These are phyloP conservation scores for Theodoxus fluviatilis DNA, from an alignment of 2,888 invertebrate genomes.

Conservation along the genomic window DNA sequence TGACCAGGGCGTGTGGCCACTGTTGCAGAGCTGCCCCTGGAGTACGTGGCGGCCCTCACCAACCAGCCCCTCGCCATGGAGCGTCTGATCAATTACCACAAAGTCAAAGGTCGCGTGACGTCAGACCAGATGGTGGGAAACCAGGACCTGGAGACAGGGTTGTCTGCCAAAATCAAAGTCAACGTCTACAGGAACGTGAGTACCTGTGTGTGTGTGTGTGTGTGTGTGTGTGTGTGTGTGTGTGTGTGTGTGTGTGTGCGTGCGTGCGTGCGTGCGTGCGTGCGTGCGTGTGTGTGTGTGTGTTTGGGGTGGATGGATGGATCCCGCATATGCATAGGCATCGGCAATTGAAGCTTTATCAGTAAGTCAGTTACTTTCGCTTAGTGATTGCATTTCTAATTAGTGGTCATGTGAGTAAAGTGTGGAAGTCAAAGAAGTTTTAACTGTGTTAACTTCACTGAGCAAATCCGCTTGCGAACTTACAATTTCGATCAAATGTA, in stretches of 20 bases:
- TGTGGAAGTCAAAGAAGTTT: too few relatives aligned
- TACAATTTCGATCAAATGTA: too few relatives aligned
- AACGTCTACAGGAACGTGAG: constrained; percentile 67
- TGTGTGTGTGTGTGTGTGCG: constrained; percentile 21
- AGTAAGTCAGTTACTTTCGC: too few relatives aligned
- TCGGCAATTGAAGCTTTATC: too few relatives aligned
- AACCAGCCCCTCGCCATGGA: constrained; percentile 41
- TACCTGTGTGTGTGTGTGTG: background rate
- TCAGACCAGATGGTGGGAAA: constrained; percentile 65
- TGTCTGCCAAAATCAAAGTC: constrained; percentile 64
- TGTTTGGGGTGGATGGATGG: too few relatives aligned
- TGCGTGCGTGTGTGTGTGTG: background rate
- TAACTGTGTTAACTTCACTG: too few relatives aligned
- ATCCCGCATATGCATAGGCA: too few relatives aligned
- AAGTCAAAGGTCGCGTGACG: constrained; percentile 63
- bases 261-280: background rate
- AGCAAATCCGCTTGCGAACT: too few relatives aligned
- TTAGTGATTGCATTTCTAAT: too few relatives aligned
- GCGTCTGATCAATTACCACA: constrained; percentile 65
- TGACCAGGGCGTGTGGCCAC: too few relatives aligned
- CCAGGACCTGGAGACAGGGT: constrained; percentile 52
- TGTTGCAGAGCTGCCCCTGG: constrained; percentile 38
- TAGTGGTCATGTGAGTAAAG: too few relatives aligned
- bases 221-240: background rate
- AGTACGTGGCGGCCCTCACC: constrained; percentile 37